Evolutionary conservation across 2,797 vertebrate species (phyloP), one percentile per base, ranked within the genome.

Genomic region (Notolabrus celidotus): DNA sequence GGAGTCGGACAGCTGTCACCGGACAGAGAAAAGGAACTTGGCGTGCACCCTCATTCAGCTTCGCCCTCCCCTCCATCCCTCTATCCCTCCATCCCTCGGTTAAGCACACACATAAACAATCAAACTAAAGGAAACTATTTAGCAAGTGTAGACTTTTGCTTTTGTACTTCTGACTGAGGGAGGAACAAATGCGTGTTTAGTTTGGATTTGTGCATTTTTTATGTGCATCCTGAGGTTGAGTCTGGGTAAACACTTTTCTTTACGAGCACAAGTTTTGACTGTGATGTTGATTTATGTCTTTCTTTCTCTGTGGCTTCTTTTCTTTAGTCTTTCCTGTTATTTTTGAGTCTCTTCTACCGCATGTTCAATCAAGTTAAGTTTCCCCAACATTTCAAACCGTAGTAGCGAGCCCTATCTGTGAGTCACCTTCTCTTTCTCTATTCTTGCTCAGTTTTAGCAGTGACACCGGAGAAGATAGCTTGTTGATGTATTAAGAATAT

Each of bases 401-500:
- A 45, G 71, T 56, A 42, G 52, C 57, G 57, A 64, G 63, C 22
- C 3, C 55, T 7, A 22, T 77, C 68, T 59, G 72, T 42, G 69
- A 85, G 85, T 90, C 88, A 88, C 87, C 85, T 88, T 82, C 77
- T 73, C 78, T 76, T 85, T 60, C 84, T 73, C 71, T 50, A 53
- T 72, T 82, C 79, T 55, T 71, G 63, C 83, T 82, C 78, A 57
- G 60, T 90, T 91, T 90, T 74, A 85, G 85, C 87, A 80, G 23
- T 89, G 92, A 93, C 93, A 89, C 89, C 25, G 60, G 81, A 91
- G 92, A 77, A 93, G 91, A 94, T 93, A 93, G 91, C 92, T 90
- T 91, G 91, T 92, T 93, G 92, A 93, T 93, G 94, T 93, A 92
- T 94, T 93, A 93, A 88, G 92, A 94, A 93, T 93, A 95, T 94